Conservation (phyloP, 2,888 invertebrate species). For the Galerucella nymphaeae region DNA sequence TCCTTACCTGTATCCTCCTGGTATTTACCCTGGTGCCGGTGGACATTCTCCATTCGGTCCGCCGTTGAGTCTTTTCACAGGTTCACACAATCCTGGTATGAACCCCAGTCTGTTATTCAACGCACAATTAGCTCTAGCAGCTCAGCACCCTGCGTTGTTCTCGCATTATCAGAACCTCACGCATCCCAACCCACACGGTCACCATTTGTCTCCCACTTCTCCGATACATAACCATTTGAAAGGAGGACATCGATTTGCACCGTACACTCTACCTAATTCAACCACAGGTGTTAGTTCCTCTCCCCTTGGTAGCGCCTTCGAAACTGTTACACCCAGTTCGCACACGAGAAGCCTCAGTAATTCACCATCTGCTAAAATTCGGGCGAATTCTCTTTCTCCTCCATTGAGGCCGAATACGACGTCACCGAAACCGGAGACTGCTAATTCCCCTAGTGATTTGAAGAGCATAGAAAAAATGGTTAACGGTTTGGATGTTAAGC, state of each 20-base stretch:
- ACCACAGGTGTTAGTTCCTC: slow-evolving; percentile 67
- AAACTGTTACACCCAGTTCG: slow-evolving; percentile 86
- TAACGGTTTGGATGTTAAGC: slow-evolving; percentile 91
- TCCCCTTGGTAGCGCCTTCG: slow-evolving; percentile 85
- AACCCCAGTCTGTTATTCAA: slow-evolving; percentile 89
- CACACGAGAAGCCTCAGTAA: slow-evolving; percentile 74
- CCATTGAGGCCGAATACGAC: slow-evolving; percentile 70
- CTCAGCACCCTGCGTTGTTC: slow-evolving; percentile 85
- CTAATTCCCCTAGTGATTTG: slow-evolving; percentile 81
- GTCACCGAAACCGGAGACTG: slow-evolving; percentile 67
- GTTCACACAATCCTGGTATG: slow-evolving; percentile 76
- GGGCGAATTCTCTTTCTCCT: slow-evolving; percentile 67
- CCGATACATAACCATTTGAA: slow-evolving; percentile 77
- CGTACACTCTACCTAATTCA: slow-evolving; percentile 82
- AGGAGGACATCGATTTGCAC: slow-evolving; percentile 85
- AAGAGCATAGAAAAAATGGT: slow-evolving; percentile 98
- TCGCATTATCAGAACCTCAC: slow-evolving; percentile 75
- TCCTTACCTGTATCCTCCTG: slow-evolving; percentile 93
- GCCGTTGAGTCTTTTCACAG: slow-evolving; percentile 71
- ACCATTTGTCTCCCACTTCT: slow-evolving; percentile 67
- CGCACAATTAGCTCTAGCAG: slow-evolving; percentile 87
- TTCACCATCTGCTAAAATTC: slow-evolving; percentile 67
- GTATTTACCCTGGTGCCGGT: slow-evolving; percentile 80
- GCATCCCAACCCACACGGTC: slow-evolving; percentile 71
- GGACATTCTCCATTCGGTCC: slow-evolving; percentile 75